Percentiles rank a stretch among this genome's conserved stretches.
Conservation (phyloP, 2,797 vertebrate genomes). For the Sebastes wilsoni region DNA sequence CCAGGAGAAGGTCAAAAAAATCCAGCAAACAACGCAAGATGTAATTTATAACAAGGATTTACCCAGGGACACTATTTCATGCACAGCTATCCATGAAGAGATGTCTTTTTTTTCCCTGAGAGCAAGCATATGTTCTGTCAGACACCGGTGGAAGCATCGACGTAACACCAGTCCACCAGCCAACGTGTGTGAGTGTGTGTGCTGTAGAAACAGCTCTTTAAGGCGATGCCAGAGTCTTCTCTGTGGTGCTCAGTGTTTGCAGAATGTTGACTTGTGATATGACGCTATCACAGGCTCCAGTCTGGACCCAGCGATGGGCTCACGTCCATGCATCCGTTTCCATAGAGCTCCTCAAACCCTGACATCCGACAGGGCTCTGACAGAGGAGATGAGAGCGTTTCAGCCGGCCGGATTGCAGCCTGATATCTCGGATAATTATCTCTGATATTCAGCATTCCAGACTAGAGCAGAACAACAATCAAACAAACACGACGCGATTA, state of each 20-base stretch:
- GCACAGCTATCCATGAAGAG: slow-evolving; percentile 74
- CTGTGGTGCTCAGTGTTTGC: slow-evolving; percentile 10
- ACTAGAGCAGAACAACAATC: slow-evolving; percentile 37
- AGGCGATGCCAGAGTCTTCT: slow-evolving; percentile 36
- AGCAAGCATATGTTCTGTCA: slow-evolving; percentile 70
- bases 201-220: slow-evolving; percentile 33
- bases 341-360: slow-evolving; percentile 27
- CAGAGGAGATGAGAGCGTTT: slow-evolving; percentile 24
- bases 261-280: slow-evolving; percentile 42
- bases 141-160: slow-evolving; percentile 52
- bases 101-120: slow-evolving; percentile 56
- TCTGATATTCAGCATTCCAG: slow-evolving; percentile 52
- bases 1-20: slow-evolving; percentile 56
- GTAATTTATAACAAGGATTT: slow-evolving; percentile 66
- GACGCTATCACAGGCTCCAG: slow-evolving; percentile 24
- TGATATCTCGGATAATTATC: slow-evolving; percentile 48
- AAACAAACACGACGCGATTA: slow-evolving; percentile 50
- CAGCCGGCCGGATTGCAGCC: neutral
- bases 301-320: slow-evolving; percentile 14
- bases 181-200: slow-evolving; percentile 22
- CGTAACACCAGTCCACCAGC: slow-evolving; percentile 44
- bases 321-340: slow-evolving; percentile 14
- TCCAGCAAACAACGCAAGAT: slow-evolving; percentile 50
- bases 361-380: slow-evolving; percentile 12
- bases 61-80: slow-evolving; percentile 73